Conservation (phyloP, 1,140 invertebrate genomes). For the Eufriesea mexicana region DNA sequence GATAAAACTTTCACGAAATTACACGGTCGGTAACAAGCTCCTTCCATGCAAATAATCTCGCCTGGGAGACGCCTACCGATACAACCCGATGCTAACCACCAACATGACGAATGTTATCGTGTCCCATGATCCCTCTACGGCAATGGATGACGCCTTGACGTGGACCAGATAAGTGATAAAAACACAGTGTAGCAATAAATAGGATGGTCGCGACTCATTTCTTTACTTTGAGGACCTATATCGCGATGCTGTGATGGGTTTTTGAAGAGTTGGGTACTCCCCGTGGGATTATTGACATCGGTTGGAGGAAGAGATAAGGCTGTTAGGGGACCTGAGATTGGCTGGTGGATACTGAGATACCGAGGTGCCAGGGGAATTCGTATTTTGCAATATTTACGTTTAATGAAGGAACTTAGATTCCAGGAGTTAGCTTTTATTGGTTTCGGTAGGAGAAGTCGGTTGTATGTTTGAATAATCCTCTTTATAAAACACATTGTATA, state of each 20-base stretch:
- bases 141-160: background rate
- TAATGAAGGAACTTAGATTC: too few relatives aligned
- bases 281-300: background rate
- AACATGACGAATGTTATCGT: constrained; percentile 16
- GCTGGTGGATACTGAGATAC: too few relatives aligned
- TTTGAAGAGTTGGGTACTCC: background rate
- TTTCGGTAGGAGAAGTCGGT: too few relatives aligned
- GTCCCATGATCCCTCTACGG: background rate
- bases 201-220: background rate
- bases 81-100: constrained; percentile 1
- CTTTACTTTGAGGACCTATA: background rate
- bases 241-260: background rate
- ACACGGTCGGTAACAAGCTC: constrained; percentile 54
- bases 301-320: background rate
- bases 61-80: constrained; percentile 30
- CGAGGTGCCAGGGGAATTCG: too few relatives aligned
- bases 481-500: too few relatives aligned
- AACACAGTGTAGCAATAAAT: background rate
- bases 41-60: constrained; percentile 70
- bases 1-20: constrained; percentile 60
- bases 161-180: background rate
- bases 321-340: background rate
- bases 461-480: too few relatives aligned
- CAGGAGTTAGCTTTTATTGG: too few relatives aligned
- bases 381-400: background rate